Evolutionary conservation across 2,797 vertebrate species (phyloP).

Genomic region (Sus cebifrons): DNA sequence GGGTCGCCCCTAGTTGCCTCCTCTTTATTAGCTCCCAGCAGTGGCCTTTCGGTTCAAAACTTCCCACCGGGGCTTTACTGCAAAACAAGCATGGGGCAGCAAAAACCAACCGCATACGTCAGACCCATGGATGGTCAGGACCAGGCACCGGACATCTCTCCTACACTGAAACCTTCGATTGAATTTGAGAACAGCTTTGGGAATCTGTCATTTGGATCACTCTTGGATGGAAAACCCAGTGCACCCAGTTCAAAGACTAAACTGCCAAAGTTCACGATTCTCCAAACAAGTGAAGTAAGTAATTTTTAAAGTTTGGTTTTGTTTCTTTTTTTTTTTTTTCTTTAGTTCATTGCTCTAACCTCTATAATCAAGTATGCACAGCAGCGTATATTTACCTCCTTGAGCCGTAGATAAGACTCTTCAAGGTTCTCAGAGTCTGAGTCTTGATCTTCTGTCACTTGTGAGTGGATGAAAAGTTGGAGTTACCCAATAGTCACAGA

Average conservation of each 20-base stretch:
- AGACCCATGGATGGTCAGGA: constrained; percentile 97
- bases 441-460: constrained; percentile 66
- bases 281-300: constrained; percentile 97
- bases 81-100: constrained; percentile 94
- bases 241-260: constrained; percentile 94
- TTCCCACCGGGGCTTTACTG: constrained; percentile 95
- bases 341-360: constrained; percentile 22
- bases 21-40: constrained; percentile 93
- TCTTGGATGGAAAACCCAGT: constrained; percentile 93
- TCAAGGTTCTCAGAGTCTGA: constrained; percentile 54
- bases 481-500: constrained; percentile 33
- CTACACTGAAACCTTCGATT: constrained; percentile 94
- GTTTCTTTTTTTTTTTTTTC: neutral
- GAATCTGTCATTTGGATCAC: constrained; percentile 93
- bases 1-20: constrained; percentile 96
- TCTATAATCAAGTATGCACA: constrained; percentile 12
- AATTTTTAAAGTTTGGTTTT: constrained; percentile 72
- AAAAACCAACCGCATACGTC: constrained; percentile 97
- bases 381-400: constrained; percentile 37
- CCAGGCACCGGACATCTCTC: constrained; percentile 95
- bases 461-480: constrained; percentile 64
- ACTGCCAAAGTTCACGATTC: constrained; percentile 96
- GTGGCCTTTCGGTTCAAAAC: constrained; percentile 93
- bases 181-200: constrained; percentile 95
- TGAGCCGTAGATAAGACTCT: constrained; percentile 24